A percentile compares a stretch with the other conserved stretches of the same genome.
Conservation (phyloP, 2,888 invertebrate genomes). For the Perizoma affinitatum region DNA sequence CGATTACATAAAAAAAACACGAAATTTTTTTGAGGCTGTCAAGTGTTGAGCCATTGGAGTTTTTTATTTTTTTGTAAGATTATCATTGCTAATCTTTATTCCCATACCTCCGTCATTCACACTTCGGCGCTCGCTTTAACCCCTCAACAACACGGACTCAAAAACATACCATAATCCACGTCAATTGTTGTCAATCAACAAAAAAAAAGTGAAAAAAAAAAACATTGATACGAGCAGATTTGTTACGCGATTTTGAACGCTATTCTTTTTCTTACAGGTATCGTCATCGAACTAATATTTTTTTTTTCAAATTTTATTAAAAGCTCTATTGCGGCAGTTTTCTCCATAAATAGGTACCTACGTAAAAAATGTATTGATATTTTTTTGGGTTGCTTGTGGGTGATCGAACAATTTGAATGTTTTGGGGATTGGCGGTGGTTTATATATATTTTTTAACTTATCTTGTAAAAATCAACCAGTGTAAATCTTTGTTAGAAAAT, state of each 20-base stretch:
- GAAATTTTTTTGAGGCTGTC: conserved; percentile 13
- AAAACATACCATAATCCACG: conserved; percentile 37
- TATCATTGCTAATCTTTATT: conserved; percentile 30
- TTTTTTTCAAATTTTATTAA: neutral
- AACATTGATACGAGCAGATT: conserved; percentile 10
- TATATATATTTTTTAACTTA: no score
- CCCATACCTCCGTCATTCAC: conserved; percentile 55
- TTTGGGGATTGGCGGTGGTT: neutral
- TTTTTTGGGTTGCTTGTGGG: neutral
- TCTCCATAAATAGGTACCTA: neutral
- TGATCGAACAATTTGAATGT: neutral
- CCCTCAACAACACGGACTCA: conserved; percentile 45
- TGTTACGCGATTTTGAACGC: conserved; percentile 6
- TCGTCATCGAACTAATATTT: neutral
- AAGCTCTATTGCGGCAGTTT: conserved; percentile 5
- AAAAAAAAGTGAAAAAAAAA: no score
- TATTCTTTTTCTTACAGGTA: neutral
- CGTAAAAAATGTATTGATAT: conserved; percentile 1
- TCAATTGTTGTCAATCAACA: conserved; percentile 39
- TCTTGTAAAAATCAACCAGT: no score
- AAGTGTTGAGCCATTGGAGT: conserved; percentile 12
- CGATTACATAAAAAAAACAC: conserved; percentile 6
- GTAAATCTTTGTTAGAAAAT: no score
- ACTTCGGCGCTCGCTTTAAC: conserved; percentile 53
- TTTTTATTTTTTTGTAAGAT: conserved; percentile 8